These are phyloP conservation scores for Nettapus auritus DNA, from an alignment of 2,113 vertebrate genomes.

Conservation along the genomic window DNA sequence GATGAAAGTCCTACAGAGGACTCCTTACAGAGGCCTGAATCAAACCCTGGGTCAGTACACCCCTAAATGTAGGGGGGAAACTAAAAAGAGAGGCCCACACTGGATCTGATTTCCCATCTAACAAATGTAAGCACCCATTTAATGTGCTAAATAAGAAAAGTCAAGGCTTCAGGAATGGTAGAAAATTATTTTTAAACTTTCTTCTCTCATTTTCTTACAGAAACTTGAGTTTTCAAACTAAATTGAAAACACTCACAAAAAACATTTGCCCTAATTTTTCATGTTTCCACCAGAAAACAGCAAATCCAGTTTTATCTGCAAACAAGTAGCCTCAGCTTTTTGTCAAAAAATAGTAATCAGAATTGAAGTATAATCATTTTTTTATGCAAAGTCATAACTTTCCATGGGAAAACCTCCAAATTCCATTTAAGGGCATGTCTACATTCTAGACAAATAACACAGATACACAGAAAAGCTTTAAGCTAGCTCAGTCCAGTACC, in stretches of 20 bases:
- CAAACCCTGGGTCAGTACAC: background rate
- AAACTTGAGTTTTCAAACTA: background rate
- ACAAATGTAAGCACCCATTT: background rate
- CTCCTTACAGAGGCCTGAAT: background rate
- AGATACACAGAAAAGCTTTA: background rate
- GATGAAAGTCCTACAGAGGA: background rate
- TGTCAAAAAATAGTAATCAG: background rate
- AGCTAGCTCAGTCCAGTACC: background rate
- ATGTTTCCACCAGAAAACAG: background rate
- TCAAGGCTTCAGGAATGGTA: background rate
- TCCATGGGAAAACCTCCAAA: conserved; percentile 47
- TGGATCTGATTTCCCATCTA: background rate
- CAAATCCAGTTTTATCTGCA: conserved; percentile 3
- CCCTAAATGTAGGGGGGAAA: too few species aligned
- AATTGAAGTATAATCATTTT: conserved; percentile 23
- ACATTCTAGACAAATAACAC: background rate
- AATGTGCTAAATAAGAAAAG: background rate
- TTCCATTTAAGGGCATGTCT: conserved; percentile 37
- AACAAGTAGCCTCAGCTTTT: background rate
- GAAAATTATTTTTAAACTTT: background rate
- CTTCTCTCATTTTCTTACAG: background rate
- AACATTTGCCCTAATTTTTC: background rate
- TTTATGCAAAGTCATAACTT: conserved; percentile 44
- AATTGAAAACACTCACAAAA: conserved; percentile 1
- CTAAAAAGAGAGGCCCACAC: background rate